phyloP scores from a whole-genome alignment of 2,797 vertebrate genomes.

The Perdix hodgsoniae region DNA sequence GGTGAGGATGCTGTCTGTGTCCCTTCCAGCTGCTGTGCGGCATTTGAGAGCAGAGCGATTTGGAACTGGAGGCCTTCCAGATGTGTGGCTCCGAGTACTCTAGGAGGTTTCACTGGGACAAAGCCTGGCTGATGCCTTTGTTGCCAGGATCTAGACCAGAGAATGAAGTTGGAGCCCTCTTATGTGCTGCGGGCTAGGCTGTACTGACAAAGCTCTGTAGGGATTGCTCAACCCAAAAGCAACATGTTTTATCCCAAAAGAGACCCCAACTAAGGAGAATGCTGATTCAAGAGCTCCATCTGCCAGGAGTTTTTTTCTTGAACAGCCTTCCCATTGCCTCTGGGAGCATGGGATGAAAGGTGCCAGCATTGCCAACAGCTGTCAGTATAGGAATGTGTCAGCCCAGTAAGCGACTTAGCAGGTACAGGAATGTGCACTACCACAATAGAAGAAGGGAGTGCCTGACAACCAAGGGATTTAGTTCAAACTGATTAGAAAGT shows the following conservation, averaged over 20 bases:
- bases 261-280: fast-evolving
- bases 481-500: not conserved
- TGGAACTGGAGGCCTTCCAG: not conserved
- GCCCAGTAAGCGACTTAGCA: not conserved
- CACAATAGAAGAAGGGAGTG: not conserved
- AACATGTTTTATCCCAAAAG: not conserved
- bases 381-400: not conserved
- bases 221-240: not conserved
- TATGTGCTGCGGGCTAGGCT: not conserved
- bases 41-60: not conserved
- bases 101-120: not conserved
- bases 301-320: not conserved
- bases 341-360: not conserved
- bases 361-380: not conserved
- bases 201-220: not conserved
- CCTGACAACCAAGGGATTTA: not conserved
- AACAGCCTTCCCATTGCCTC: not conserved
- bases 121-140: not conserved
- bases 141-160: not conserved
- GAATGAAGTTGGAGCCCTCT: not conserved
- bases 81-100: fast-evolving
- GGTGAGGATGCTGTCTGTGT: not conserved
- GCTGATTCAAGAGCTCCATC: not conserved
- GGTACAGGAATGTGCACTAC: not conserved
- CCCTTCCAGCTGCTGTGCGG: not conserved